Evolutionary conservation across 2,888 invertebrate species (phyloP).

Genomic region (Drosophila rellima): DNA sequence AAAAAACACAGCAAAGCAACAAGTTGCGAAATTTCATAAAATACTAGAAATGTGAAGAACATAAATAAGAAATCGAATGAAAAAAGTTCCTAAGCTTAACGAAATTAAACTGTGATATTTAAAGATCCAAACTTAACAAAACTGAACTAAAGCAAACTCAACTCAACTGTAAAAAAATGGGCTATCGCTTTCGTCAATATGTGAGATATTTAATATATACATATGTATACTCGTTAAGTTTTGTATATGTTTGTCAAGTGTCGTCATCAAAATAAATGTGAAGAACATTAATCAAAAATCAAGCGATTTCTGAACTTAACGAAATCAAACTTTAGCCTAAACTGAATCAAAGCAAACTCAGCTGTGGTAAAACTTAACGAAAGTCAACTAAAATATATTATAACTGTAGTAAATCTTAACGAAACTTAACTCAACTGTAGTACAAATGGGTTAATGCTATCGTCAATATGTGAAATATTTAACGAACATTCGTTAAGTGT

Average conservation of each 20-base stretch:
- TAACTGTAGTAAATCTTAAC: background rate
- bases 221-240: constrained; percentile 46
- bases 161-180: constrained; percentile 41
- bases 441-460: constrained; percentile 63
- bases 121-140: constrained; percentile 8
- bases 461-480: constrained; percentile 69
- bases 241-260: constrained; percentile 39
- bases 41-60: constrained; percentile 11
- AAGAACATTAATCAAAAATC: too few species aligned
- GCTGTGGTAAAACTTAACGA: too few species aligned
- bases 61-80: constrained; percentile 5
- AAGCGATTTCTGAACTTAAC: too few species aligned
- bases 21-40: constrained; percentile 38
- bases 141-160: constrained; percentile 1
- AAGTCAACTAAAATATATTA: too few species aligned
- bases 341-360: too few species aligned
- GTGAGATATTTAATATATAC: constrained; percentile 59
- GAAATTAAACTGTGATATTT: background rate
- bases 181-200: constrained; percentile 68
- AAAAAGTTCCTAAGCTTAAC: constrained; percentile 4
- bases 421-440: background rate
- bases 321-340: too few species aligned
- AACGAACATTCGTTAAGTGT: constrained; percentile 44
- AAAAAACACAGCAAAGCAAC: constrained; percentile 14
- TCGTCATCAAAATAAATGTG: constrained; percentile 27